A percentile compares a stretch with the other conserved stretches of the same genome.
Evolutionary conservation across 2,113 vertebrate species (phyloP).

Genomic region (Oncorhynchus clarkii): DNA sequence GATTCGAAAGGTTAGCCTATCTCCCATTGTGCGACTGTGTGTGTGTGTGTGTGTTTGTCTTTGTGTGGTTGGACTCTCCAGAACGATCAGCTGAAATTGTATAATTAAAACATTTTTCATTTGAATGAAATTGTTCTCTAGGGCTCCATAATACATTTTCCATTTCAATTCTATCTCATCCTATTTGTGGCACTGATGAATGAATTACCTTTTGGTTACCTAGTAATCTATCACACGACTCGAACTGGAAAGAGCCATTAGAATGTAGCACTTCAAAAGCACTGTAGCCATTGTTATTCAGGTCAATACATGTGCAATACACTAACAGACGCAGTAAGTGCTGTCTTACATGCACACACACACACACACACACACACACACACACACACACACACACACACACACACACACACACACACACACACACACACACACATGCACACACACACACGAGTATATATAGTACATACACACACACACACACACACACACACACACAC

Average conservation of each 20-base stretch:
- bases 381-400: no score
- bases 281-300: neutral
- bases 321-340: neutral
- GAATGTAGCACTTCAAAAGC: constrained; percentile 38
- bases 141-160: constrained; percentile 50
- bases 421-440: no score
- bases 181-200: constrained; percentile 63
- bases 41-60: neutral
- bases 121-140: constrained; percentile 42
- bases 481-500: neutral
- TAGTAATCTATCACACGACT: constrained; percentile 46
- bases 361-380: neutral
- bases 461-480: no score
- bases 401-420: no score
- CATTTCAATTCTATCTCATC: constrained; percentile 51
- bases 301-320: neutral
- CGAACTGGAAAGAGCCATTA: constrained; percentile 57
- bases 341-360: neutral
- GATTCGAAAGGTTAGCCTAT: neutral
- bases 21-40: neutral
- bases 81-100: constrained; percentile 37
- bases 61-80: neutral
- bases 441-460: neutral
- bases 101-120: constrained; percentile 50
- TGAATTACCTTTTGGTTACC: constrained; percentile 52